A percentile compares a stretch with the other conserved stretches of the same genome.
Evolutionary conservation across 1,140 invertebrate genomes (phyloP).

Genomic region (Dysdera silvatica): DNA sequence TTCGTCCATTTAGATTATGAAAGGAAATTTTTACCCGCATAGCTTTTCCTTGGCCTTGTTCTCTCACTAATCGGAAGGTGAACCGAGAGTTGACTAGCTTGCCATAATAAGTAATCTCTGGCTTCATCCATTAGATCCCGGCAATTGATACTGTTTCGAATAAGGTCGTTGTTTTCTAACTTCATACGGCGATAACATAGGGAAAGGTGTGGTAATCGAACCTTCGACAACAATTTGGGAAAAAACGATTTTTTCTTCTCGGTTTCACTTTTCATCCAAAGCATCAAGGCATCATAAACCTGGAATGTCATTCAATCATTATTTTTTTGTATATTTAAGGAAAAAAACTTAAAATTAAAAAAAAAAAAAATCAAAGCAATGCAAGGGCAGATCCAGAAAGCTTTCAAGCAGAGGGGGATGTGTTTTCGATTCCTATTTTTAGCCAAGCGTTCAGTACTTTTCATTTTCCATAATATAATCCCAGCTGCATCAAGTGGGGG

Average conservation of each 20-base stretch:
- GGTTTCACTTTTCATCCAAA: slow-evolving; percentile 75
- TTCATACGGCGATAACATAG: slow-evolving; percentile 39
- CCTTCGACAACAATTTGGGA: slow-evolving; percentile 37
- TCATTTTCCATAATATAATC: no score
- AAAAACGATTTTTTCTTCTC: slow-evolving; percentile 49
- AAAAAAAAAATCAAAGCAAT: neutral
- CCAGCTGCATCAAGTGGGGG: no score
- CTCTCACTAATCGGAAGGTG: slow-evolving; percentile 52
- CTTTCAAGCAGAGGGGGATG: no score
- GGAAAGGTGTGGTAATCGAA: slow-evolving; percentile 42
- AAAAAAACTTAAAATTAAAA: neutral
- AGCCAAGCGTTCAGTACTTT: no score
- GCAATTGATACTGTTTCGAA: slow-evolving; percentile 40
- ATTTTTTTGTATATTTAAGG: neutral
- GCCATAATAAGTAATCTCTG: slow-evolving; percentile 60
- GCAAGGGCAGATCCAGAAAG: no score
- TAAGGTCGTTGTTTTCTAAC: slow-evolving; percentile 40
- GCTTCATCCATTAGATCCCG: slow-evolving; percentile 70
- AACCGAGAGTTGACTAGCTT: slow-evolving; percentile 60
- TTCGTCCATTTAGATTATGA: slow-evolving; percentile 74
- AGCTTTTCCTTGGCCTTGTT: slow-evolving; percentile 43
- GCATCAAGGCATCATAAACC: slow-evolving; percentile 81
- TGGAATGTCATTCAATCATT: slow-evolving; percentile 39
- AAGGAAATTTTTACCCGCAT: slow-evolving; percentile 56
- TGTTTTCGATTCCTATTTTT: no score